Evolutionary conservation across 2,888 invertebrate genomes (phyloP).

Genomic region (Gryllus longicercus): DNA sequence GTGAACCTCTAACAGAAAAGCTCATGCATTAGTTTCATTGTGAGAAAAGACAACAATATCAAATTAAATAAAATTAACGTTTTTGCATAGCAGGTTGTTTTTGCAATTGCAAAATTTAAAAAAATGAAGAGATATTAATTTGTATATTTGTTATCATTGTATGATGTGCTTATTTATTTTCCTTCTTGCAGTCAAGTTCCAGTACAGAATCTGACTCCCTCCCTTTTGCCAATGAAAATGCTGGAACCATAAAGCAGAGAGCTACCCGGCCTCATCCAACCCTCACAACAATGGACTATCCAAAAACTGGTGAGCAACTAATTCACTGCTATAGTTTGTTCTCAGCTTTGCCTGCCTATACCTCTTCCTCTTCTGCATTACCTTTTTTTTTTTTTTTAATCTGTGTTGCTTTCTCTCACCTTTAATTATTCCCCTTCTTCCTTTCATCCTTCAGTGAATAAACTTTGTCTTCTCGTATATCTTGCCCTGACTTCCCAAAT

Average conservation of each 20-base stretch:
- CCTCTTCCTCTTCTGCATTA: too few relatives aligned
- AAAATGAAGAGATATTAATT: background rate
- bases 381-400: background rate
- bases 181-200: conserved; percentile 73
- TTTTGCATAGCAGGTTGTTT: too few relatives aligned
- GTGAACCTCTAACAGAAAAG: too few relatives aligned
- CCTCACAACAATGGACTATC: conserved; percentile 37
- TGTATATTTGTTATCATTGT: background rate
- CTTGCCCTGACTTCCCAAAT: too few relatives aligned
- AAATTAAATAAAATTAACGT: too few relatives aligned
- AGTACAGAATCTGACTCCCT: conserved; percentile 94
- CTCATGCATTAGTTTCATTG: too few relatives aligned
- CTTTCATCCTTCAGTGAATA: background rate
- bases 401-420: background rate
- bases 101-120: too few relatives aligned
- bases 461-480: too few relatives aligned
- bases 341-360: background rate
- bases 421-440: background rate
- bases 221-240: conserved; percentile 98
- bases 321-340: background rate
- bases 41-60: too few relatives aligned
- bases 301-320: conserved; percentile 28
- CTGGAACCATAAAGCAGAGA: conserved; percentile 93
- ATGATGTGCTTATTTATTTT: conserved; percentile 30
- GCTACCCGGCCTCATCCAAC: conserved; percentile 47